These are phyloP conservation scores for Machimus atricapillus DNA, from an alignment of 2,888 invertebrate species.

Conservation along the genomic window DNA sequence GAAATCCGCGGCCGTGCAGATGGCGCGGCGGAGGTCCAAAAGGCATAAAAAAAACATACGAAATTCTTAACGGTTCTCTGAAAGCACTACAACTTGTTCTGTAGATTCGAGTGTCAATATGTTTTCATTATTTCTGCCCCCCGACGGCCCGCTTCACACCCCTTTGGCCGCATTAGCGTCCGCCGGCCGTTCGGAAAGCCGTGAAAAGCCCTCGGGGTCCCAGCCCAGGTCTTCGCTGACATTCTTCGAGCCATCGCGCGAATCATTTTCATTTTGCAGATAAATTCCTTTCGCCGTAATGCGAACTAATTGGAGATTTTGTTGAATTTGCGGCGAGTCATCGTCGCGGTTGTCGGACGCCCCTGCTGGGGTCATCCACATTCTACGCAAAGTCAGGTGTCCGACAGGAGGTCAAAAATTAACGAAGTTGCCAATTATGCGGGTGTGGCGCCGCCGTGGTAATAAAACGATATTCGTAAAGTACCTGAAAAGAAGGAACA, in stretches of 20 bases:
- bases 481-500: background rate
- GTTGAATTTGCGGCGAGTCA: conserved; percentile 4
- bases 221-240: background rate
- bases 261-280: conserved; percentile 28
- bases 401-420: background rate
- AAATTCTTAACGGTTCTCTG: conserved; percentile 40
- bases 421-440: background rate
- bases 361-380: background rate
- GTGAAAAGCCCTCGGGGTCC: conserved; percentile 23
- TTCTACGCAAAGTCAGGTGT: background rate
- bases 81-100: conserved; percentile 29
- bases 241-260: background rate
- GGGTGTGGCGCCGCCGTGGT: background rate
- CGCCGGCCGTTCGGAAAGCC: background rate
- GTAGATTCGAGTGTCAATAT: conserved; percentile 40
- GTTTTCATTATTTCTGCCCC: conserved; percentile 4
- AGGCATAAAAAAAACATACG: conserved; percentile 11
- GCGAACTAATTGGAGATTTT: conserved; percentile 33
- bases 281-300: background rate
- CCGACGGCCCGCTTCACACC: background rate
- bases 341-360: background rate
- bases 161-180: background rate
- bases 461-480: background rate
- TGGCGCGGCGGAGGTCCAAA: background rate
- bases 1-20: background rate